Base-by-base conservation (phyloP, 2,888 invertebrate genomes). In the Automeris io region DNA sequence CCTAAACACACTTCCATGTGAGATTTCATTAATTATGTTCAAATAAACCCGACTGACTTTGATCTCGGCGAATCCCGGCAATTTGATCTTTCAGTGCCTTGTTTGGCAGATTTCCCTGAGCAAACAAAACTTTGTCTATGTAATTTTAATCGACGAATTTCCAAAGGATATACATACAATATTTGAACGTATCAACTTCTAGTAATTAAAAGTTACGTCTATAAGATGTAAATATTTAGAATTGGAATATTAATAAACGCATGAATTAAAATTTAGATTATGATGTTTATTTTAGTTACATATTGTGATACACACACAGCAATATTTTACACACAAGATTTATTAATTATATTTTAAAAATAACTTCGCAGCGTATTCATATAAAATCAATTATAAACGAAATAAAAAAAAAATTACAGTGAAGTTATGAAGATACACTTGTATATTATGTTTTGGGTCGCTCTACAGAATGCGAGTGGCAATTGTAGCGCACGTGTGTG, bases 201-300 rank as follows among this genome's bases (percentile, higher is more conserved):
- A 35, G 23, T 43, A 43, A 45, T 47, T 43, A 47, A 41, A 47
- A 47, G 32, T 45, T 45, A 36, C 26, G 32, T 38, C 29, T 41
- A 40, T 42, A 33, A 18, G 8, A 34, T 23, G 39, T 37, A 35
- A 46, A 46, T 37, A 39, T 46, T 40, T 40, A 24, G 22, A 23
- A 29, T 39, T 12, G 16, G 2, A 19, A 21, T 31, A 18, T 29
- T 18, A 2, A 11, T 11, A 26, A 25, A n/a, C n/a, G 16, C 34
- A 5, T 25, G n/a, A 16, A 16, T 21, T n/a, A 19, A 33, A 9
- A 2, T 16, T 11, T 12, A 19, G 11, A 4, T 9, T 7, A 32
- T n/a, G 4, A 8, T 7, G 9, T 18, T 24, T 12, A 36, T 11
- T 25, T 33, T 3, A 19, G 5, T 21, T 16, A 16, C 9, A 9